A percentile compares a stretch with the other conserved stretches of the same genome.
These are phyloP conservation scores for Dendrocincla tyrannina DNA, from an alignment of 2,797 vertebrate genomes.

Conservation along the genomic window DNA sequence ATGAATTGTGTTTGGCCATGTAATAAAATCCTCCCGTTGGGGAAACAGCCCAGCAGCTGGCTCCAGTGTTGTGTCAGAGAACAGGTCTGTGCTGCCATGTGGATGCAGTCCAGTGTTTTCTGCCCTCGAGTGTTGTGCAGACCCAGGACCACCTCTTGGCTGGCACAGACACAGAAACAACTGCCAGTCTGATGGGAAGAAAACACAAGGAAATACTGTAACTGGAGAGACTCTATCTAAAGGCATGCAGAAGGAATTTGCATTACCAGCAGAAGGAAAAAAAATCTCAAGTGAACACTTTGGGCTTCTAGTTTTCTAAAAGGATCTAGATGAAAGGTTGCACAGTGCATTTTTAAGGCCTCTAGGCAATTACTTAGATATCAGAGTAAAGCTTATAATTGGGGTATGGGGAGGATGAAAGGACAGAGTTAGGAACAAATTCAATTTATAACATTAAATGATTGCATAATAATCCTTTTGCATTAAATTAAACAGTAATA, in stretches of 20 bases:
- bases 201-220: background rate
- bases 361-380: slow-evolving; percentile 41
- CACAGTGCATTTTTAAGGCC: slow-evolving; percentile 14
- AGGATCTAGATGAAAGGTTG: slow-evolving; percentile 56
- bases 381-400: slow-evolving; percentile 59
- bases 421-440: slow-evolving; percentile 33
- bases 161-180: background rate
- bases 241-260: slow-evolving; percentile 44
- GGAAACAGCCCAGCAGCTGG: background rate
- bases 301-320: slow-evolving; percentile 30
- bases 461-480: slow-evolving; percentile 54
- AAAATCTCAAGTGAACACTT: slow-evolving; percentile 36
- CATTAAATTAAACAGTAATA: slow-evolving; percentile 27
- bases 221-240: background rate
- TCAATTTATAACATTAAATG: slow-evolving; percentile 46
- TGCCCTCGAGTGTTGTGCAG: background rate
- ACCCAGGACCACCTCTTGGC: slow-evolving; percentile 22
- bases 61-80: background rate
- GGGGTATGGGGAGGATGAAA: slow-evolving; percentile 40
- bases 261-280: slow-evolving; percentile 28
- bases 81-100: background rate
- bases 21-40: slow-evolving; percentile 4
- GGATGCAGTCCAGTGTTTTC: background rate
- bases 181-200: background rate
- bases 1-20: background rate